Conservation (phyloP, 2,797 vertebrate genomes). For the Acestrorhynchus altus region DNA sequence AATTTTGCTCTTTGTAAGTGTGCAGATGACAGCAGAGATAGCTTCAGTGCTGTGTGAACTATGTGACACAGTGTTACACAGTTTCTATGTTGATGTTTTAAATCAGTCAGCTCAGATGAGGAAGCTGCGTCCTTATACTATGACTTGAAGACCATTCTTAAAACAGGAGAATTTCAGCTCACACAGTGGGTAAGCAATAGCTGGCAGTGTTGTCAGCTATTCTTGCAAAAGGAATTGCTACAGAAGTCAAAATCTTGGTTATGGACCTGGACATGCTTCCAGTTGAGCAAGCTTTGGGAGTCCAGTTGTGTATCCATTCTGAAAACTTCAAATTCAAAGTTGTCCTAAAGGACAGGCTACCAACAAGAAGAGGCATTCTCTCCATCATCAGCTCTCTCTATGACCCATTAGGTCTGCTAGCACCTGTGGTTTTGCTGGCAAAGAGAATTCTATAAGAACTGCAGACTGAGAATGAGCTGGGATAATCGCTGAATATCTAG, state of each 20-base stretch:
- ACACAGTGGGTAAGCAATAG: slow-evolving; percentile 1
- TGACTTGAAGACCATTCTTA: background rate
- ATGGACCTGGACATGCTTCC: background rate
- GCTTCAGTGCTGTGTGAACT: background rate
- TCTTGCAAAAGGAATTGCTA: background rate
- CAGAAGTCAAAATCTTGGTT: background rate
- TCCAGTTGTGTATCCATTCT: slow-evolving; percentile 6
- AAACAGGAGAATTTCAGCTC: background rate
- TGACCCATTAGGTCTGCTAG: slow-evolving; percentile 9
- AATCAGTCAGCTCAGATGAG: background rate
- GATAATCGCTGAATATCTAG: background rate
- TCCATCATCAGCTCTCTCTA: slow-evolving; percentile 10
- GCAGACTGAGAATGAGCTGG: background rate
- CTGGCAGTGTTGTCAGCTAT: background rate
- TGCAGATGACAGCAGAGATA: background rate
- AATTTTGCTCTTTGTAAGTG: background rate
- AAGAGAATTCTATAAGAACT: slow-evolving; percentile 8
- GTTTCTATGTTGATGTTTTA: slow-evolving; percentile 16
- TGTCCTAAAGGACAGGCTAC: background rate
- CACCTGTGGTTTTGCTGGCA: slow-evolving; percentile 7
- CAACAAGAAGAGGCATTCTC: slow-evolving; percentile 3
- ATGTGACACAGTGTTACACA: background rate
- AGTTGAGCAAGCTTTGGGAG: background rate
- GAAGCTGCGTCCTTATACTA: background rate
- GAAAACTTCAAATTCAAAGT: slow-evolving; percentile 17